Evolutionary conservation across 1,140 invertebrate species (phyloP), one percentile per base, ranked within the genome.

Genomic region (Rhagoletis zephyria): DNA sequence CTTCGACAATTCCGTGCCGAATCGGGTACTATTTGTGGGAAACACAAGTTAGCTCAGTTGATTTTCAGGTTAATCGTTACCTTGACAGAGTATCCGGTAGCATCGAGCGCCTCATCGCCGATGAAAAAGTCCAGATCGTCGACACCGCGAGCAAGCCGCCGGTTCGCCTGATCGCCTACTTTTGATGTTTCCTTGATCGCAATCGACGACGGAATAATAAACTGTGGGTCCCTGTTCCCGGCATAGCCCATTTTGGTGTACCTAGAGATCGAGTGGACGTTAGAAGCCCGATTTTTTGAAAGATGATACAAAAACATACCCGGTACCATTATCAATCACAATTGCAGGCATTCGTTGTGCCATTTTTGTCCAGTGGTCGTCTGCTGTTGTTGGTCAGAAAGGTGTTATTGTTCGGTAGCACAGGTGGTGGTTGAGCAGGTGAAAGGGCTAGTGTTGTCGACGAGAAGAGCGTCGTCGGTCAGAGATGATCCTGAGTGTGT

Each of bases 21-120:
- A 99, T 99, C 12, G 99, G 99, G 94, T 99, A 99, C 97, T 99
- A 90, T n/a, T n/a, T n/a, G n/a, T n/a, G n/a, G n/a, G n/a, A n/a
- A n/a, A 56, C 30, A 61, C 61, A 12, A 5, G 30, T 48, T 51
- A 5, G 67, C 19, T 63, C 2, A 60, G n/a, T 48, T 61, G 51
- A 77, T 81, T 40, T 81, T n/a, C n/a, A 85, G 14, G 7, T 61
- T 51, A 30, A 61, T 70, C 30, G 88, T 90, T 93, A 97, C 97
- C 94, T 99, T 99, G 19, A 98, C 96, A 30, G 98, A 95, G 94
- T 99, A 99, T 63, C 98, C 98, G 56, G 97, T 97, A 42, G 97
- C 97, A 93, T 98, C 97, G 89, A 99, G 97, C 4, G 98, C 98
- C 94, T 99, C 98, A 95, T 99, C 98, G 64, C 98, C 98, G 91